Evolutionary conservation across 2,888 invertebrate species (phyloP).

Genomic region (Mongoloraphidia duomilia): DNA sequence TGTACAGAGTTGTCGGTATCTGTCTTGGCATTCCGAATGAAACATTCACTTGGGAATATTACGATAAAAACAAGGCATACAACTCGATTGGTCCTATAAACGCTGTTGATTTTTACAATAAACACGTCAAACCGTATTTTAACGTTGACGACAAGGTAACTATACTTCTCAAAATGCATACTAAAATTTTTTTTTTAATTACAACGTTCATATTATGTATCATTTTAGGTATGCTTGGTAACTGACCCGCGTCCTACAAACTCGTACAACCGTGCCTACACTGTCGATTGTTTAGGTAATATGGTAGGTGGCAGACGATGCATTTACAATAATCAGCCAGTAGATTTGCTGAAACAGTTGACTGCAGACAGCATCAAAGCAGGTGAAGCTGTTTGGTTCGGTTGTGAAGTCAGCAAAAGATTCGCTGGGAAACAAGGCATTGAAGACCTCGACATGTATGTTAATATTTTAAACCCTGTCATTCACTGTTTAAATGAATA

Average conservation of each 20-base stretch:
- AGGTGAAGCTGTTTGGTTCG: conserved; percentile 85
- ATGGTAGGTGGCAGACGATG: conserved; percentile 65
- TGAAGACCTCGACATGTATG: conserved; percentile 60
- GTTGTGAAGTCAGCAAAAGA: conserved; percentile 74
- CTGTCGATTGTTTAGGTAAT: conserved; percentile 79
- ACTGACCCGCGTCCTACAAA: conserved; percentile 72
- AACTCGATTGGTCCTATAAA: conserved; percentile 60
- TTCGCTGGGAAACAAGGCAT: conserved; percentile 66
- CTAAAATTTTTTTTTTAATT: not conserved
- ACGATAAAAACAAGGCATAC: conserved; percentile 65
- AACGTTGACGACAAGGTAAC: conserved; percentile 69
- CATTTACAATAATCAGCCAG: conserved; percentile 78
- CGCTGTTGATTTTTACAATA: conserved; percentile 66
- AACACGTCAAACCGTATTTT: conserved; percentile 59
- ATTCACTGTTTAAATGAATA: not conserved
- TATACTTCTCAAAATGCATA: not conserved
- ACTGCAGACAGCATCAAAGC: conserved; percentile 62
- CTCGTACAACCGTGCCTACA: conserved; percentile 66
- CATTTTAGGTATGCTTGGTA: conserved; percentile 61
- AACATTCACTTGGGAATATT: conserved; percentile 70
- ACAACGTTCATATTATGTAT: not conserved
- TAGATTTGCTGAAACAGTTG: conserved; percentile 57
- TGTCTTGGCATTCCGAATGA: conserved; percentile 71
- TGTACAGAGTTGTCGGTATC: conserved; percentile 70
- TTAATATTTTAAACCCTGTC: conserved; percentile 14